A percentile compares a stretch with the other conserved stretches of the same genome.
Conservation (phyloP, 2,113 vertebrate species). For the Riparia riparia region DNA sequence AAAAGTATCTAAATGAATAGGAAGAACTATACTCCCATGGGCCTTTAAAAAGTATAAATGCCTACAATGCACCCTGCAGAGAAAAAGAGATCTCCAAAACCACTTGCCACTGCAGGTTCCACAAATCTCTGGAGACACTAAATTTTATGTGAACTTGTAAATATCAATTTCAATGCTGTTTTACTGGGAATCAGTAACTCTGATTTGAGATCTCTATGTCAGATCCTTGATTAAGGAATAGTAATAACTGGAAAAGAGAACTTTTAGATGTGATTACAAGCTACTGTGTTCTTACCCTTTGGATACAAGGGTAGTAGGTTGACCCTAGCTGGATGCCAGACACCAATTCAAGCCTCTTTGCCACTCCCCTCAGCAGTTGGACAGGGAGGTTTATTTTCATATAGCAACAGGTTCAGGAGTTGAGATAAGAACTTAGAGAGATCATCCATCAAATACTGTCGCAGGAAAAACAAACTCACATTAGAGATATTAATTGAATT, state of each 20-base stretch:
- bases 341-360: not conserved
- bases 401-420: not conserved
- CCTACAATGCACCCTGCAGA: not conserved
- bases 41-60: not conserved
- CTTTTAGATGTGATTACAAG: not conserved
- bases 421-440: not conserved
- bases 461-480: not conserved
- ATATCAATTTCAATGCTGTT: not conserved
- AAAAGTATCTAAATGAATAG: not conserved
- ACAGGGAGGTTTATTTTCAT: not conserved
- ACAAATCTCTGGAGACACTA: not conserved
- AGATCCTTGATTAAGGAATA: not conserved
- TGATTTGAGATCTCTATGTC: not conserved
- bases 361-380: not conserved
- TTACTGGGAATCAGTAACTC: not conserved
- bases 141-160: not conserved
- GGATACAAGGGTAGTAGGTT: not conserved
- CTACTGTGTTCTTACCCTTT: not conserved
- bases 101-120: not conserved
- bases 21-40: not conserved
- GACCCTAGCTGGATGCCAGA: not conserved
- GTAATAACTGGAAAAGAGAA: not conserved
- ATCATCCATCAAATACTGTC: not conserved
- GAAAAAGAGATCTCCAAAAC: not conserved
- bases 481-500: not conserved